These are phyloP conservation scores for Eretmochelys imbricata DNA, from an alignment of 2,113 vertebrate genomes.

Conservation along the genomic window DNA sequence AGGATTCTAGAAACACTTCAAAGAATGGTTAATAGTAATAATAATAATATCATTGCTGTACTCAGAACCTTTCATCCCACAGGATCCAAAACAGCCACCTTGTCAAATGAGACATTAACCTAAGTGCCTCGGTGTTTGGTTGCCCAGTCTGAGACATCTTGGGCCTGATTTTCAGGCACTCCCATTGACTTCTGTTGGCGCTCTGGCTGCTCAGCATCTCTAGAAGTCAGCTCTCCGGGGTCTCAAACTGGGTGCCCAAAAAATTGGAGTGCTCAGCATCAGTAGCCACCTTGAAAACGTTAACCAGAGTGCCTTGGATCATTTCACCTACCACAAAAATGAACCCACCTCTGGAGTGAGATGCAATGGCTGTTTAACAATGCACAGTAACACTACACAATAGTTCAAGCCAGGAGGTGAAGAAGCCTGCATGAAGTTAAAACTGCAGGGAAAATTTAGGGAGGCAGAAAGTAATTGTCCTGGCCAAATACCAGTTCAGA, in stretches of 20 bases:
- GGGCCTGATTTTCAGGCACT: constrained; percentile 35
- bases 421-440: fast-evolving
- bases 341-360: fast-evolving
- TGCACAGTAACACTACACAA: fast-evolving
- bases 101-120: not conserved
- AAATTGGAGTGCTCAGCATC: fast-evolving
- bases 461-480: not conserved
- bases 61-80: not conserved
- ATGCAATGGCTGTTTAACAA: fast-evolving
- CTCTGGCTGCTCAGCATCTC: fast-evolving
- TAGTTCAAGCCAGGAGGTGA: not conserved
- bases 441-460: not conserved
- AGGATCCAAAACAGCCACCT: not conserved
- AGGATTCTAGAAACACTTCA: constrained; percentile 47
- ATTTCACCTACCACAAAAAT: not conserved
- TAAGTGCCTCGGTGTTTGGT: not conserved
- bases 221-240: not conserved
- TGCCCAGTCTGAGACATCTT: not conserved
- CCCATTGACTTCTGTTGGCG: not conserved
- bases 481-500: not conserved
- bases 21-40: constrained; percentile 15
- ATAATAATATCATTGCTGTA: constrained; percentile 5
- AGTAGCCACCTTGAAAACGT: not conserved
- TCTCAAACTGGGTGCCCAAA: fast-evolving
- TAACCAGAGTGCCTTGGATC: not conserved